Evolutionary conservation across 2,797 vertebrate species (phyloP), one percentile per base, ranked within the genome.

Genomic region (Eulemur rubriventer): DNA sequence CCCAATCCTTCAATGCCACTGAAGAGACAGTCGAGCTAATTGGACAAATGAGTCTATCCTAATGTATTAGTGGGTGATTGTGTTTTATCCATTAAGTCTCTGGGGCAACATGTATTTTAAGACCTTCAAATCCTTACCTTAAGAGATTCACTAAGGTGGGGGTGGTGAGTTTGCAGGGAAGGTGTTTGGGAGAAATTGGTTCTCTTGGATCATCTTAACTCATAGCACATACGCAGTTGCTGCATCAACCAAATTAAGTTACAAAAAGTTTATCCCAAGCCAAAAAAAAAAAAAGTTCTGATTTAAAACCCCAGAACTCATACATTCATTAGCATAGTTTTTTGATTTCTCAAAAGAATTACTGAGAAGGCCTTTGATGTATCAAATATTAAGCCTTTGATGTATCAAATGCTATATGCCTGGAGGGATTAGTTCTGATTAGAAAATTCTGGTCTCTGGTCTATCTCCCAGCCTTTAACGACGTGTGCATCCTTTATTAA

Each of bases 301-400:
- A 94, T 93, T 92, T 94, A 80, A 97, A 97, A 96, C 87, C 81
- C 82, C 89, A 82, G 80, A 75, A 84, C 70, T 95, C 35, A 61
- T 82, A 88, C 43, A 80, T 55, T 97, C 73, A 98, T 98, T 97
- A 97, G 89, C 96, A 95, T 94, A 89, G 83, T 43, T 86, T 95
- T 97, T 95, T 81, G 28, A 98, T 97, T 96, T 63, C 96, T 96
- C 89, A 70, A 94, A 96, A 97, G 96, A 96, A 96, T 96, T 89
- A 92, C 92, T 30, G 90, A 97, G 91, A 96, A 96, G 87, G 89
- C 87, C 94, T 98, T 98, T 98, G 97, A 98, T 96, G 97, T 97
- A 97, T 97, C 96, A 94, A 92, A 96, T 96, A 97, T 96, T 93
- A 97, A 96, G 95, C 1, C 95, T 97, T 80, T 95, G 86, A 94